Evolutionary conservation across 1,140 invertebrate genomes (phyloP), one percentile per base, ranked within the genome.

Genomic region (Argopecten irradians): DNA sequence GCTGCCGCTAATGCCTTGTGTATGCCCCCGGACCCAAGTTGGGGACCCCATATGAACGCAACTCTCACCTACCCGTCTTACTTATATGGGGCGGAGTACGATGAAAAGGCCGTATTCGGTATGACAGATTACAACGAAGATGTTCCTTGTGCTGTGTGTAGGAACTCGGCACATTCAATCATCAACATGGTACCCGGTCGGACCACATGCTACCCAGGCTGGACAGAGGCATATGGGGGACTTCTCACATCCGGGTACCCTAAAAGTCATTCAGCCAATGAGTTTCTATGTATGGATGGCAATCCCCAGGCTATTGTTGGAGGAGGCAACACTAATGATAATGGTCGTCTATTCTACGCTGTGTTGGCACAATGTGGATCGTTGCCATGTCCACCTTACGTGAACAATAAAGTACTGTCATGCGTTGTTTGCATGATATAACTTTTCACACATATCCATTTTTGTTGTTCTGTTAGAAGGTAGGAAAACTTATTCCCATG

Each of bases 281-380:
- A 91, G 28, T 94, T 86, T 85, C 85, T 91, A 28, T 93, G 92
- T 41, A 87, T 94, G 16, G 93, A 94, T 85, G 89, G 89, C 7
- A n/a, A 71, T 33, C 86, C 91, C 13, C 89, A 91, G 41, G 88
- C 84, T 22, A 34, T 88, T 33, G n/a, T 55, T 14, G 89, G 87
- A 14, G 89, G 90, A 19, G 41, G 84, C 13, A 46, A 46, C 43
- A 46, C 43, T 3, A 19, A 41, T 22, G 34, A 87, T 33, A 41
- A 34, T 43, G 71, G 82, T 3, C 39, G 83, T 11, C 14, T 43
- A 8, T 55, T 87, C 14, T 87, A 83, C 34, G n/a, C 46, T 0
- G 22, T 55, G n/a, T 39, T 9, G 0, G 19, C 82, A 32, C 2
- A 41, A 41, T 87, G 86, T 83, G 86, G 71, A 13, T 13, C 71